Evolutionary conservation across 2,113 vertebrate species (phyloP).

Genomic region (Podarcis raffonei): DNA sequence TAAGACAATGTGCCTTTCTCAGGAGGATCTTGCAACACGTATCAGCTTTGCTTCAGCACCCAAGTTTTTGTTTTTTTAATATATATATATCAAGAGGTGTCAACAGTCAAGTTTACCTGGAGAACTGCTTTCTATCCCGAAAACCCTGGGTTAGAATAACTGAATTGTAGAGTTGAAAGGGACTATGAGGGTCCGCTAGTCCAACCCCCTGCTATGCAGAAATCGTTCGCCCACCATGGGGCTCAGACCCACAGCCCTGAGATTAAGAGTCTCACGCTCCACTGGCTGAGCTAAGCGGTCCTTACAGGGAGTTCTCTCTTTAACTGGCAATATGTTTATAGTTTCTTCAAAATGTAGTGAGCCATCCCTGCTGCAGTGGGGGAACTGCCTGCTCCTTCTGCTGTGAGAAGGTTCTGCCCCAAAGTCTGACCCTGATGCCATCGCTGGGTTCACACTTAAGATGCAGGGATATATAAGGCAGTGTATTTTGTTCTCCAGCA

Average conservation of each 20-base stretch:
- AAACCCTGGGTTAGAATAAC: neutral
- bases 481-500: neutral
- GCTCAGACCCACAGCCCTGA: too few species aligned
- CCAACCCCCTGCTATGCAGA: too few species aligned
- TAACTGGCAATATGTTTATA: too few species aligned
- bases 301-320: too few species aligned
- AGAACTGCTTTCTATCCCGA: neutral
- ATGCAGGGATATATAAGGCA: neutral
- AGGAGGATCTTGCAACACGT: neutral
- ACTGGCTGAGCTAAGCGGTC: too few species aligned
- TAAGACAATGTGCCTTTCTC: slow-evolving; percentile 6
- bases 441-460: neutral
- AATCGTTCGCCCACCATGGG: too few species aligned
- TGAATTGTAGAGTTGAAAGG: too few species aligned
- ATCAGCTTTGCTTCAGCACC: neutral
- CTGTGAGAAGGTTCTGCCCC: neutral
- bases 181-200: too few species aligned
- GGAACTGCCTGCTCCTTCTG: neutral
- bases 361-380: too few species aligned
- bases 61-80: neutral
- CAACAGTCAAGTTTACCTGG: neutral
- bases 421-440: too few species aligned
- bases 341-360: too few species aligned
- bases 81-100: neutral
- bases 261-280: too few species aligned